Base-by-base conservation (phyloP, 1,140 invertebrate genomes). In the Temnothorax curvispinosus region DNA sequence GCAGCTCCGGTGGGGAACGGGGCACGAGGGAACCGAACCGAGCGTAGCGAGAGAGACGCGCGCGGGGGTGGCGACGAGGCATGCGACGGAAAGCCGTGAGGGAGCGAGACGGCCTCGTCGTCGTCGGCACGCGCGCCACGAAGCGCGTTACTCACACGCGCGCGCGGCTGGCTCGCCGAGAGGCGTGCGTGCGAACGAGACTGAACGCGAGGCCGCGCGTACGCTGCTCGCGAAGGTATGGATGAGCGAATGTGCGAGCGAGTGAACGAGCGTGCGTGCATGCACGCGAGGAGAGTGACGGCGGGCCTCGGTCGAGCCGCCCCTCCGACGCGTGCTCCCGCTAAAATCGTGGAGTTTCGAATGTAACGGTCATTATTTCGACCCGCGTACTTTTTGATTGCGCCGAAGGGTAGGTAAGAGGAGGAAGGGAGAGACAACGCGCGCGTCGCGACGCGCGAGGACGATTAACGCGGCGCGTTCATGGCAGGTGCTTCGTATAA, bases 51-150 rank as follows among this genome's bases (percentile, higher is more conserved):
- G 67, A 32, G 38, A 69, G 41, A 65, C 65, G 65, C 35, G 84
- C 35, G 86, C 35, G 78, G 11, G 71, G 80, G 74, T 62, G 67
- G 89, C 56, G 65, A 82, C 74, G 64, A 74, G 84, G 75, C 85
- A 84, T 86, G 88, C 77, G 88, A 21, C 27, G 67, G 58, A 64
- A 56, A 91, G 87, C 84, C 85, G 72, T 72, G 90, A 62, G 90
- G 82, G 85, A 87, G 88, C 56, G 67, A 82, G 72, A 71, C 69
- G 80, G 67, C 80, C 54, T 74, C 54, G 69, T 52, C 89, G 90
- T 92, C 90, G 93, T 93, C 93, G 94, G 94, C 94, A 94, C 94
- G 94, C 94, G 93, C 94, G 93, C 92, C 93, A 92, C 92, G 91
- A 95, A 94, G 90, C 91, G 93, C 91, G 89, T 91, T 92, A 92